Evolutionary conservation across 2,113 vertebrate genomes (phyloP), one percentile per base, ranked within the genome.

Genomic region (Myotis yumanensis): DNA sequence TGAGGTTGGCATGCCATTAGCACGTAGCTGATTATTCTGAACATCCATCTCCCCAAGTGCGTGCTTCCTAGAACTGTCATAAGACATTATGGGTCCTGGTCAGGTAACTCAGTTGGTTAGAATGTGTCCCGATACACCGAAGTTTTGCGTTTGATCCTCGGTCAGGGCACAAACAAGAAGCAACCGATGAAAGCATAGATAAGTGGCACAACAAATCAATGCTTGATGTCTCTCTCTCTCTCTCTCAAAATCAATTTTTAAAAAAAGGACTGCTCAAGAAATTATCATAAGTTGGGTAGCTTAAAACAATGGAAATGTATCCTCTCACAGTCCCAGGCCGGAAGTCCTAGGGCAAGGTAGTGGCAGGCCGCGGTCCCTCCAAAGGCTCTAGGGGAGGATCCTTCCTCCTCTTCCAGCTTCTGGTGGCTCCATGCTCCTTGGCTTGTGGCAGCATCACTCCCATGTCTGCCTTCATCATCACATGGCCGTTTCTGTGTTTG

Each of bases 341-440:
- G 46, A 32, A 54, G 43, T 89, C 37, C 43, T 30, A 37, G 15
- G 18, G 66, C 10, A 6, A 52, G 51, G 51, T 40, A 12, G 5
- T 5, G 4, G 17, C 16, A 25, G 76, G 66, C 32, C 5, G 0
- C 0, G 2, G 18, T 85, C 57, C 23, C 52, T 8, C 4, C 2
- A 32, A 18, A 51, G 40, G 5, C 20, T 46, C 4, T 6, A 2
- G 6, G 73, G 52, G 32, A n/a, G 84, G 62, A 5, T 7, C 69
- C 79, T 66, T 64, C 68, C 30, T 28, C 37, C 8, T 25, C 75
- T 28, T 32, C 64, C 25, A 8, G 40, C 54, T 66, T 30, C 35
- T 12, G 15, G 69, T 11, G 46, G 59, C 52, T 72, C 8, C 7
- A 32, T 0, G 3, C 4, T 68, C 57, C 52, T 25, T 16, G 18